Conservation (phyloP, 2,797 vertebrate genomes). For the Catamblyrhynchus diadema region DNA sequence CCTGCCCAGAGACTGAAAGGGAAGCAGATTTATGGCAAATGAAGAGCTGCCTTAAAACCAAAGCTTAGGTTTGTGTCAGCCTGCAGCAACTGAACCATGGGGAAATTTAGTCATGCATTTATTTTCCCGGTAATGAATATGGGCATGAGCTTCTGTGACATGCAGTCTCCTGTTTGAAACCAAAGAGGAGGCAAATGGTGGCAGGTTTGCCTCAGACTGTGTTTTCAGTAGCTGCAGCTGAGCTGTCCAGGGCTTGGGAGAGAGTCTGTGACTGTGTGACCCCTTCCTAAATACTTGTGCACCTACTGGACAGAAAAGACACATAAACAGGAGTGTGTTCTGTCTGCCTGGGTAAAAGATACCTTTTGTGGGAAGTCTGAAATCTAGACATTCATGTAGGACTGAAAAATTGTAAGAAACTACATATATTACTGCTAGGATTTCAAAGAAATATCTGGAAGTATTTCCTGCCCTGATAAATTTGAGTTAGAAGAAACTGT, state of each 20-base stretch:
- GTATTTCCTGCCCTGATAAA: not conserved
- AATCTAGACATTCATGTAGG: not conserved
- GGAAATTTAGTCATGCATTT: not conserved
- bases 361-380: not conserved
- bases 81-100: not conserved
- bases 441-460: not conserved
- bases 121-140: not conserved
- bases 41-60: not conserved
- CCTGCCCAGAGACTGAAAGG: accelerated
- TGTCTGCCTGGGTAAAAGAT: not conserved
- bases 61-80: not conserved
- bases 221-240: not conserved
- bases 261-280: not conserved
- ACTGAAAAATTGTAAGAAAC: not conserved
- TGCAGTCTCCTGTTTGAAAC: not conserved
- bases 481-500: not conserved
- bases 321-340: not conserved
- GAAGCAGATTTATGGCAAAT: not conserved
- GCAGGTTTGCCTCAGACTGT: not conserved
- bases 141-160: not conserved
- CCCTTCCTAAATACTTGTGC: not conserved
- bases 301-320: not conserved
- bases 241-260: not conserved
- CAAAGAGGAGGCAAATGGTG: not conserved
- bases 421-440: not conserved